Percentiles rank a stretch among this genome's conserved stretches.
Conservation (phyloP, 2,113 vertebrate genomes). For the Rhodinocichla rosea region DNA sequence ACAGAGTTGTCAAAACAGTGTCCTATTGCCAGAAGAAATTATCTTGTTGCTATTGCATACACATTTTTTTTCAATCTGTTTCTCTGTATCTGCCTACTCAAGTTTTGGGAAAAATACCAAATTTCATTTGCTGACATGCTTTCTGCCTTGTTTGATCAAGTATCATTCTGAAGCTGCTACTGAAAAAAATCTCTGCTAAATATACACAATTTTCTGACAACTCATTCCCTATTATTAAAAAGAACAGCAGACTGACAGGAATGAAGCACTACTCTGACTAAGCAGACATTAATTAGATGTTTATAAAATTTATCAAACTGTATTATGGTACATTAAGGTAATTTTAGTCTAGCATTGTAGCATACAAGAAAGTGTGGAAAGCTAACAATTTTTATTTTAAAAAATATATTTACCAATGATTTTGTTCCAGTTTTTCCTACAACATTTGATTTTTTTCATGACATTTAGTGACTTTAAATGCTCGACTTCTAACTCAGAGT, state of each 20-base stretch:
- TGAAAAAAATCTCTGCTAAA: constrained; percentile 15
- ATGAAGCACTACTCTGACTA: neutral
- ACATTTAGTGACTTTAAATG: neutral
- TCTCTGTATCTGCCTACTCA: constrained; percentile 45
- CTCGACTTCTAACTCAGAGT: neutral
- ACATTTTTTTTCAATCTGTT: constrained; percentile 41
- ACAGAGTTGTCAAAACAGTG: constrained; percentile 52
- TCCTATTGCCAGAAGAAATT: constrained; percentile 50
- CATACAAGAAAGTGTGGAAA: neutral
- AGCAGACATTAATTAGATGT: neutral
- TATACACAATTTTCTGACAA: neutral
- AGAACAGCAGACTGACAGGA: neutral
- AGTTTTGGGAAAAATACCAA: neutral
- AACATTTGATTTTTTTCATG: neutral
- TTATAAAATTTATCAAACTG: neutral
- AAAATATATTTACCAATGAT: neutral
- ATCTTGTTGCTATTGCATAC: constrained; percentile 39
- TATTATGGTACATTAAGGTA: neutral
- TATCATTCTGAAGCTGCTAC: neutral
- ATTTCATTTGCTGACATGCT: constrained; percentile 38
- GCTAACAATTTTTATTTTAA: neutral
- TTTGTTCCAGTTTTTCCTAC: neutral
- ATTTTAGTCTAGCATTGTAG: neutral
- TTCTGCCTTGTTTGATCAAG: constrained; percentile 31
- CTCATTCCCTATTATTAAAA: neutral